Percentiles rank a stretch among this genome's conserved stretches.
These are phyloP conservation scores for Aphidoletes aphidimyza DNA, from an alignment of 2,888 invertebrate species.

Conservation along the genomic window DNA sequence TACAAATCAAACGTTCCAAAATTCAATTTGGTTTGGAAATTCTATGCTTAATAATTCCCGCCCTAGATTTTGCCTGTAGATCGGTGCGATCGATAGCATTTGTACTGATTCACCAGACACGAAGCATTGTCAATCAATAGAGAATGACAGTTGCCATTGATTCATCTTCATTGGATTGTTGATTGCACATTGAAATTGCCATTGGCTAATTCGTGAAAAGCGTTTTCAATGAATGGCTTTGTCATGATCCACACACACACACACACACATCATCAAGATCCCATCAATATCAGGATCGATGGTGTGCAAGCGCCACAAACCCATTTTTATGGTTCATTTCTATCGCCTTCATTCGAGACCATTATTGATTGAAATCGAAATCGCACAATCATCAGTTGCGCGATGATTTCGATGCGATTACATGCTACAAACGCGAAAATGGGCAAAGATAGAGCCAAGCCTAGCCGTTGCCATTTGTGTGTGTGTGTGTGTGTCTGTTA, in stretches of 20 bases:
- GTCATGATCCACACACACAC: not conserved
- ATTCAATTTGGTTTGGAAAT: too few relatives aligned
- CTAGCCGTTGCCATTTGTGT: not conserved
- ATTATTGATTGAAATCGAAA: constrained; percentile 24
- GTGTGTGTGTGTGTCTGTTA: not conserved
- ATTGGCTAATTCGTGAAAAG: constrained; percentile 21
- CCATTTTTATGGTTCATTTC: not conserved
- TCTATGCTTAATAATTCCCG: too few relatives aligned
- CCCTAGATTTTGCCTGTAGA: too few relatives aligned
- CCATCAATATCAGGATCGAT: not conserved
- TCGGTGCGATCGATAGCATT: not conserved
- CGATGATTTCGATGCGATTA: too few relatives aligned
- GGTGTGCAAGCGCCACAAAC: too few relatives aligned
- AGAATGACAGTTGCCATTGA: constrained; percentile 3
- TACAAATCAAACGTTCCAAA: not conserved
- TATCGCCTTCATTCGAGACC: not conserved
- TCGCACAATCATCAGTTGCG: not conserved
- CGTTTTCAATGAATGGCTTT: not conserved
- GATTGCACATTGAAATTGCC: constrained; percentile 9
- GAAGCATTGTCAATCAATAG: constrained; percentile 4
- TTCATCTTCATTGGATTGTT: not conserved
- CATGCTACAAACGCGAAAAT: not conserved
- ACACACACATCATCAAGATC: not conserved
- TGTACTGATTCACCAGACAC: not conserved
- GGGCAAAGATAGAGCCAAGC: not conserved